phyloP scores from a whole-genome alignment of 2,888 invertebrate genomes.

The Panopea generosa region DNA sequence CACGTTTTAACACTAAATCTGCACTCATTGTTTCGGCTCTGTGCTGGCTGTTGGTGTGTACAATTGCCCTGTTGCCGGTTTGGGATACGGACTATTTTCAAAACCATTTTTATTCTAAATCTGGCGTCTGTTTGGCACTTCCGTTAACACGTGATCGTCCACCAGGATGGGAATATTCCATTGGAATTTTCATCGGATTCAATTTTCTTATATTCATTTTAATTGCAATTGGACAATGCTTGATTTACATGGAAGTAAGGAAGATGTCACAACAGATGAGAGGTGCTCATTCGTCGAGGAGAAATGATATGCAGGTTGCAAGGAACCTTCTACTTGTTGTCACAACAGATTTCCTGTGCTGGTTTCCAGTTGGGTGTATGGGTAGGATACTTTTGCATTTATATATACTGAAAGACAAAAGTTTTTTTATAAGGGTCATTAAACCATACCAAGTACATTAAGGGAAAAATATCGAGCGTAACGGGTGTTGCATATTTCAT shows the following conservation, averaged over 20 bases:
- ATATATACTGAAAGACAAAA: too few relatives aligned
- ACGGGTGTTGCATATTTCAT: too few relatives aligned
- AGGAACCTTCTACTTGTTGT: slow-evolving; percentile 79
- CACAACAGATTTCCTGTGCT: slow-evolving; percentile 77
- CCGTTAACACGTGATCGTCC: slow-evolving; percentile 80
- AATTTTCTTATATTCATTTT: slow-evolving; percentile 79
- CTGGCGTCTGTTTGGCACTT: slow-evolving; percentile 80
- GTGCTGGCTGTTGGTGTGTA: slow-evolving; percentile 75
- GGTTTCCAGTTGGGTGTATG: slow-evolving; percentile 74
- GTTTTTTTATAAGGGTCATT: too few relatives aligned
- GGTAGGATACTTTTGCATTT: slow-evolving; percentile 27
- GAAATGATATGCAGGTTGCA: slow-evolving; percentile 72
- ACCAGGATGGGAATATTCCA: slow-evolving; percentile 83
- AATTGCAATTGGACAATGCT: slow-evolving; percentile 77
- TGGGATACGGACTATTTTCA: slow-evolving; percentile 76
- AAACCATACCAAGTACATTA: too few relatives aligned
- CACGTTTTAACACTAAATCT: slow-evolving; percentile 64
- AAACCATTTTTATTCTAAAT: slow-evolving; percentile 78
- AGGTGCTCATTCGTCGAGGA: slow-evolving; percentile 11
- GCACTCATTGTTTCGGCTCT: slow-evolving; percentile 63
- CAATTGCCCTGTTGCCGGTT: slow-evolving; percentile 78
- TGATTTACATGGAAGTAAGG: slow-evolving; percentile 77
- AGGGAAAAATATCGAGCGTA: too few relatives aligned
- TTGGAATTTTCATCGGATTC: slow-evolving; percentile 79
- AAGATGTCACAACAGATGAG: slow-evolving; percentile 13